phyloP scores from a whole-genome alignment of 2,888 invertebrate genomes.

The Oligia strigilis region DNA sequence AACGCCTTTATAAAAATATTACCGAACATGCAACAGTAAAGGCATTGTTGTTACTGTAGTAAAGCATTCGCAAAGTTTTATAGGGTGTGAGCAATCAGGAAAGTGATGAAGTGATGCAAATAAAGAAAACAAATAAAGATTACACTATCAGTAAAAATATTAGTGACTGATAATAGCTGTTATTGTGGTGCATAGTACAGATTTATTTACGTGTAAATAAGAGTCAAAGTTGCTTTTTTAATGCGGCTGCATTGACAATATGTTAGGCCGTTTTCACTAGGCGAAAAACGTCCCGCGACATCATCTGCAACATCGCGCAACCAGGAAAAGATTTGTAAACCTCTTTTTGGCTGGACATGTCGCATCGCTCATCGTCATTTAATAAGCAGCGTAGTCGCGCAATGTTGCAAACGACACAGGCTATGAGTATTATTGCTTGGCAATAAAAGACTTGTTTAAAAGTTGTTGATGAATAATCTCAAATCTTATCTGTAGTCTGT shows the following conservation, averaged over 20 bases:
- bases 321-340: too few relatives aligned
- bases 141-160: constrained; percentile 26
- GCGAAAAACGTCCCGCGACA: too few relatives aligned
- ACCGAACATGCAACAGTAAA: not conserved
- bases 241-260: not conserved
- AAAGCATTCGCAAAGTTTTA: constrained; percentile 34
- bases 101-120: constrained; percentile 14
- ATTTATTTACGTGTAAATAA: not conserved
- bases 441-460: not conserved
- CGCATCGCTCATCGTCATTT: not conserved
- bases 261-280: not conserved
- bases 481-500: constrained; percentile 20
- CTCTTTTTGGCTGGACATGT: not conserved
- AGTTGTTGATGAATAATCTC: constrained; percentile 4
- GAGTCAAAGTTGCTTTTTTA: not conserved
- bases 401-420: not conserved
- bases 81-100: not conserved
- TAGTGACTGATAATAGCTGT: constrained; percentile 22
- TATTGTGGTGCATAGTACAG: constrained; percentile 1
- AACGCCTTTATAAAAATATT: not conserved
- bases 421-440: constrained; percentile 1
- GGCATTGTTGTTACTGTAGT: not conserved
- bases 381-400: not conserved
- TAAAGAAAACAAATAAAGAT: constrained; percentile 41
- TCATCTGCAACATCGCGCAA: not conserved